Evolutionary conservation across 2,888 invertebrate genomes (phyloP), one percentile per base, ranked within the genome.

Genomic region (Ptychoptera contaminata): DNA sequence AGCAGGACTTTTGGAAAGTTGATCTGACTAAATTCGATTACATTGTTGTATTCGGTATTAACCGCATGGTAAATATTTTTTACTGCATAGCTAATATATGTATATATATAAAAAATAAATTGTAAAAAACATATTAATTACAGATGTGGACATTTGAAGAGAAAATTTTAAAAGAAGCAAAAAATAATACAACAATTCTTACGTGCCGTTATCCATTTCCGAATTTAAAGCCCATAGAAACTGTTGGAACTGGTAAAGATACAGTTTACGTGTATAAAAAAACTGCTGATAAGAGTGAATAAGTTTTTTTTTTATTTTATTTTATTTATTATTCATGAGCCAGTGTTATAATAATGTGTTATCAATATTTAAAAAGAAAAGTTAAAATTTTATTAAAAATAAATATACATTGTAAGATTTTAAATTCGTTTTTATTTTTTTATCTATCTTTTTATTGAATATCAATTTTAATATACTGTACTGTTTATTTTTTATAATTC

Each of bases 181-280:
- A 65, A 44, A 55, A 65, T 31, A 73, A 72, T 37, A 74, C 80
- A 43, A 70, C 75, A 44, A 73, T 94, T 9, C 75, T 92, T 16
- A 91, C 85, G 1, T 94, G 93, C 58, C 72, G 94, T 47, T 94
- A 93, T 67, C 91, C 92, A 3, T 66, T 94, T 40, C 87, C 90
- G 1, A 80, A 76, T 57, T 71, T 81, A 63, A 61, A 62, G 49
- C 85, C 87, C 31, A 56, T 72, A 10, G 69, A 67, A 58, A 76
- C 74, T 5, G 72, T 88, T 47, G 68, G 73, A 57, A 66, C 67
- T 47, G 92, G 91, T 37, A 76, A 92, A 8, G 91, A 94, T 58
- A 82, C 82, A 32, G 91, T 94, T 36, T 94, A 93, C 93, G 70
- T 88, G 42, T 94, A 94, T 60, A 60, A 68, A 47, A 54, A 53